A percentile compares a stretch with the other conserved stretches of the same genome.
Conservation (phyloP, 1,140 invertebrate genomes). For the Chrysopa pallens region DNA sequence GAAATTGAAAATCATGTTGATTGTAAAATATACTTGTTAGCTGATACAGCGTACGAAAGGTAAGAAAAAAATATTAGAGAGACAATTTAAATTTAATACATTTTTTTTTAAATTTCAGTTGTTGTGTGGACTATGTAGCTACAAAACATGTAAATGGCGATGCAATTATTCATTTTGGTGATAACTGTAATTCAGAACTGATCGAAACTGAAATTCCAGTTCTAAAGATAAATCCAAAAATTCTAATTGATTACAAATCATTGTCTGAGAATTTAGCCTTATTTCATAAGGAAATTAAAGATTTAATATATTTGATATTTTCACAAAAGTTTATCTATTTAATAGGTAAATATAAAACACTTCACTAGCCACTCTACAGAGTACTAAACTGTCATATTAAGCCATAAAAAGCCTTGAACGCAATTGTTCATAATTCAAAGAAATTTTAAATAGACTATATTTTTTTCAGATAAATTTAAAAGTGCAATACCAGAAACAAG, state of each 20-base stretch:
- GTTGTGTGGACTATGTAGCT: slow-evolving; percentile 84
- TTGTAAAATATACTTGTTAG: slow-evolving; percentile 61
- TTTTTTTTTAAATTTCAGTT: slow-evolving; percentile 31
- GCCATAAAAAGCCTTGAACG: too few relatives aligned
- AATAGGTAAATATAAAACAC: too few relatives aligned
- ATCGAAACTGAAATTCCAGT: slow-evolving; percentile 48
- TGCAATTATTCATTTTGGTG: slow-evolving; percentile 80
- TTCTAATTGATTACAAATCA: slow-evolving; percentile 6
- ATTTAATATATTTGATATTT: too few relatives aligned
- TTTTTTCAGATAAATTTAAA: too few relatives aligned
- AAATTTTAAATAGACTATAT: too few relatives aligned
- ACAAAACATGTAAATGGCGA: slow-evolving; percentile 72
- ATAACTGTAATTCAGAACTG: slow-evolving; percentile 57
- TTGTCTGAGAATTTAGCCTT: too few relatives aligned
- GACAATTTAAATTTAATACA: not conserved
- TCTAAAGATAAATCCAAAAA: slow-evolving; percentile 48
- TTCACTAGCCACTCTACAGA: too few relatives aligned
- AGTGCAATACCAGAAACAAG: too few relatives aligned
- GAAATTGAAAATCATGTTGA: slow-evolving; percentile 37
- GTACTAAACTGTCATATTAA: too few relatives aligned
- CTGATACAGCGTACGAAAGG: slow-evolving; percentile 88
- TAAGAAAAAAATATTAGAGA: slow-evolving; percentile 18
- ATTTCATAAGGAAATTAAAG: too few relatives aligned
- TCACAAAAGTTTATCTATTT: too few relatives aligned
- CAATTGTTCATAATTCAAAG: too few relatives aligned